Base-by-base conservation (phyloP, 2,113 vertebrate genomes). In the Pomatostomus ruficeps region DNA sequence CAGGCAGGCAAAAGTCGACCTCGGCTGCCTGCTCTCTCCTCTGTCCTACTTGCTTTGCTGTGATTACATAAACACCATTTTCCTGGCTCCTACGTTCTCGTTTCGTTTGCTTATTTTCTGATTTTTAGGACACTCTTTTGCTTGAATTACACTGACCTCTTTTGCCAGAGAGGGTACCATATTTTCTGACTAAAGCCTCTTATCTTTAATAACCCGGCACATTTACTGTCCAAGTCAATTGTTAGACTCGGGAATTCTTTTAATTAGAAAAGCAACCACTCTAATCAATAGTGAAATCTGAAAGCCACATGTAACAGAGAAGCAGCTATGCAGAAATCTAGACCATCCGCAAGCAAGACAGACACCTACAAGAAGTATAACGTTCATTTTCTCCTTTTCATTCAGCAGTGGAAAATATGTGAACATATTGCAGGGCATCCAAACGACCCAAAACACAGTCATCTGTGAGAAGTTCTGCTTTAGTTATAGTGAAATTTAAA, bases 121-220 rank as follows among this genome's bases (percentile, higher is more conserved):
- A 95, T 97, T 97, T 97, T 95, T 93, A 95, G 95, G 91, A 71
- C 93, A 59, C 58, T 8, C 54, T 93, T 95, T 85, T 89, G 76
- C 82, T 96, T 36, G 3, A 96, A 91, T 94, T 96, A 97, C 91
- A 93, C 85, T 97, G 94, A 95, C 89, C 95, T 93, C 88, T 86
- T 97, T 95, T 91, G 67, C 4, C 2, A 89, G 82, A 84, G 62
- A 95, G n/a, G 23, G 71, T 70, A 89, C 15, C 36, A 15, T 75
- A 86, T 96, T 93, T 94, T 92, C 95, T 88, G 59, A 87, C 68
- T 92, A 85, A 94, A 95, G 66, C 73, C 66, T 92, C 85, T 96
- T 94, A 83, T 67, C 83, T 93, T 91, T 79, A 92, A 84, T 94
- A 95, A 93, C 15, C 77, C 1, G 0, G 55, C 74, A 95, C 63